These are phyloP conservation scores for Squalus acanthias DNA, from an alignment of 2,797 vertebrate species.

Conservation along the genomic window DNA sequence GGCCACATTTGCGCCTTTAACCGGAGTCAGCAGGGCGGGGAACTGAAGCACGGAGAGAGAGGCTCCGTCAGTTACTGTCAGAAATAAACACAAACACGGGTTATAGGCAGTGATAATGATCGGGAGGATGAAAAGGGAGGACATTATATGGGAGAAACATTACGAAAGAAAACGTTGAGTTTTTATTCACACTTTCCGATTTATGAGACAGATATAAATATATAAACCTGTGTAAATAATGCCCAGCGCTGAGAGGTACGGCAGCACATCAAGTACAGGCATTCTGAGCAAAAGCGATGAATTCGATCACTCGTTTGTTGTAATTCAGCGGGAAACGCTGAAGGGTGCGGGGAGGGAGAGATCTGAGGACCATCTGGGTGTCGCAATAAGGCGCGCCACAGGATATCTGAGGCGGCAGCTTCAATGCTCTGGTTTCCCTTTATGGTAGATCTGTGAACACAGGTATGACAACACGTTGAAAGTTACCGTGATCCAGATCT, in stretches of 20 bases:
- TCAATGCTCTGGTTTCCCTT: neutral
- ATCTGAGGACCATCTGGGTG: neutral
- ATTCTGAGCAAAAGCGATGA: neutral
- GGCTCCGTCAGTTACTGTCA: neutral
- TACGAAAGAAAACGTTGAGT: neutral
- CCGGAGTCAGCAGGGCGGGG: neutral
- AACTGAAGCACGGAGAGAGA: neutral
- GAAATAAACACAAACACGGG: neutral
- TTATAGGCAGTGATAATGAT: neutral
- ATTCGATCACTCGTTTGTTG: neutral
- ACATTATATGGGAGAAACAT: too few relatives aligned
- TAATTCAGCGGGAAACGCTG: neutral
- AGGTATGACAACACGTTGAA: neutral
- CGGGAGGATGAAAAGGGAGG: too few relatives aligned
- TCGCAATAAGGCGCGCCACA: neutral
- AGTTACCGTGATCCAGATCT: neutral
- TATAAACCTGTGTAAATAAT: neutral
- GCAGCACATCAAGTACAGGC: neutral
- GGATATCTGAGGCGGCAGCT: neutral
- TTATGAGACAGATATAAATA: neutral
- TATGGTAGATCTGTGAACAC: neutral
- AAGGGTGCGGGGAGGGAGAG: neutral
- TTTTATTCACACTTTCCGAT: neutral
- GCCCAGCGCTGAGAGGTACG: neutral
- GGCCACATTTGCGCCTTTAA: neutral